Conservation (phyloP, 2,888 invertebrate species). For the Syrista parreyssii region DNA sequence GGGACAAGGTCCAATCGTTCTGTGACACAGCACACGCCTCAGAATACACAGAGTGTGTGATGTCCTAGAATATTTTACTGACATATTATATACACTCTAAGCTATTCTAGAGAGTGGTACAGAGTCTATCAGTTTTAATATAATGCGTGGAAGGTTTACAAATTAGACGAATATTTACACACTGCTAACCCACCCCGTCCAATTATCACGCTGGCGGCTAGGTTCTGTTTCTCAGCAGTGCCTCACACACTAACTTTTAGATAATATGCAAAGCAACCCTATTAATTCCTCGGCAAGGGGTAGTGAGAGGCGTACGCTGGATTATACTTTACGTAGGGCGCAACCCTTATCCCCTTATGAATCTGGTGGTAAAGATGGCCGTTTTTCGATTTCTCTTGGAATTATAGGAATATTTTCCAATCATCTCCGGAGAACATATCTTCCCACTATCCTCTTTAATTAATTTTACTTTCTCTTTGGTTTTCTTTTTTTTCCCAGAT, state of each 20-base stretch:
- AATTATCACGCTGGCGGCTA: conserved; percentile 49
- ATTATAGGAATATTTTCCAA: neutral
- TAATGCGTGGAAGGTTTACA: neutral
- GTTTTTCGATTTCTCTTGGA: too few species aligned
- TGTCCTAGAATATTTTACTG: neutral
- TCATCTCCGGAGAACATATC: too few species aligned
- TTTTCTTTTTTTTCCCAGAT: conserved; percentile 66
- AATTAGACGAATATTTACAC: conserved; percentile 19
- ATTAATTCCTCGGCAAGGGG: conserved; percentile 38
- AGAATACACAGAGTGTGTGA: neutral
- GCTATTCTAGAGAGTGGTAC: too few species aligned
- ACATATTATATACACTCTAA: too few species aligned
- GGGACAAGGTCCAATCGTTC: too few species aligned
- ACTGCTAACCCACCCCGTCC: conserved; percentile 31
- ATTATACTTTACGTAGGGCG: conserved; percentile 19
- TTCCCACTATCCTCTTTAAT: too few species aligned
- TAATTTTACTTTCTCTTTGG: neutral
- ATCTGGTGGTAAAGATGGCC: too few species aligned
- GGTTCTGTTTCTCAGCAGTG: conserved; percentile 31
- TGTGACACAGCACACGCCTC: too few species aligned
- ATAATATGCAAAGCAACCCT: conserved; percentile 46
- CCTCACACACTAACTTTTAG: conserved; percentile 20
- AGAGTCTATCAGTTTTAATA: too few species aligned
- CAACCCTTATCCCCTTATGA: conserved; percentile 2
- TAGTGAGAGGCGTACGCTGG: neutral